These are phyloP conservation scores for Anguilla obscura DNA, from an alignment of 2,797 vertebrate species.

Conservation along the genomic window DNA sequence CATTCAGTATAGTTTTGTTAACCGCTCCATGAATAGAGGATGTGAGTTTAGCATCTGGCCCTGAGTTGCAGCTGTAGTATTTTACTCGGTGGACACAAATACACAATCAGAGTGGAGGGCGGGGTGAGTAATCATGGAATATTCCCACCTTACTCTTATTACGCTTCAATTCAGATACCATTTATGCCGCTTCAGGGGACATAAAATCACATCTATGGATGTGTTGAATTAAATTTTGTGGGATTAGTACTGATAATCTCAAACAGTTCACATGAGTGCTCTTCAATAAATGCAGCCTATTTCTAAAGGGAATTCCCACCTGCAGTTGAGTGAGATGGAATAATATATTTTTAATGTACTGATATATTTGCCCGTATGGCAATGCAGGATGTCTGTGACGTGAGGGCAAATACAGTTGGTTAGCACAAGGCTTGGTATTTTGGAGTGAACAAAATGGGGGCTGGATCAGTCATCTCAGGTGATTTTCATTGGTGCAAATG, in stretches of 20 bases:
- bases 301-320: not conserved
- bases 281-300: not conserved
- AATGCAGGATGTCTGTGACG: not conserved
- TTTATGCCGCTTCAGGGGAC: not conserved
- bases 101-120: not conserved
- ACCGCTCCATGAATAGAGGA: not conserved
- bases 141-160: not conserved
- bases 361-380: not conserved
- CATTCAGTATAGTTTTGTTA: not conserved
- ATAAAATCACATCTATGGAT: not conserved
- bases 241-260: constrained; percentile 12
- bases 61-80: not conserved
- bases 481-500: not conserved
- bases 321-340: not conserved
- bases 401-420: not conserved
- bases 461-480: not conserved
- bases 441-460: not conserved
- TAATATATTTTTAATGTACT: not conserved
- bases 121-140: not conserved
- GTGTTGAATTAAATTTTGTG: constrained; percentile 16
- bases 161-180: not conserved
- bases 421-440: not conserved
- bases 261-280: not conserved
- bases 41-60: not conserved
- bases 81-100: not conserved